A percentile compares a stretch with the other conserved stretches of the same genome.
Conservation (phyloP, 2,888 invertebrate species). For the Tinea semifulvella region DNA sequence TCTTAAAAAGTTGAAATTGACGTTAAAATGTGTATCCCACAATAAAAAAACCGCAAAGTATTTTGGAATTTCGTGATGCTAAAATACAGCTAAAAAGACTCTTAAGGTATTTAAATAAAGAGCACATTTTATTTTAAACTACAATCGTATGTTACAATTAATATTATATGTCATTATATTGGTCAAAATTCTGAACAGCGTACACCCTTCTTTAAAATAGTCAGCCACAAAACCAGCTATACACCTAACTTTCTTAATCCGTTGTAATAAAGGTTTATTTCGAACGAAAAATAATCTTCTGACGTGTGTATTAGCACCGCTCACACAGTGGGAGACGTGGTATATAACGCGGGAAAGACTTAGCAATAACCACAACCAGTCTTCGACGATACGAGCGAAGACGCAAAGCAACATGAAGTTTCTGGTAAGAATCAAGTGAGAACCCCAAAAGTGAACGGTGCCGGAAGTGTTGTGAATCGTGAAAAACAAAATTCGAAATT, state of each 20-base stretch:
- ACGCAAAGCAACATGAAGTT: constrained; percentile 61
- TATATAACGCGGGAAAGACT: constrained; percentile 42
- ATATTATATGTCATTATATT: constrained; percentile 46
- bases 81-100: too few relatives aligned
- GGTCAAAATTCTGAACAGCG: background rate
- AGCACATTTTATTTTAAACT: too few relatives aligned
- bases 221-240: too few relatives aligned
- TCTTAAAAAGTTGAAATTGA: too few relatives aligned
- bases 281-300: too few relatives aligned
- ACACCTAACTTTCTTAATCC: too few relatives aligned
- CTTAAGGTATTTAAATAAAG: too few relatives aligned
- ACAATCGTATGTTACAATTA: constrained; percentile 16
- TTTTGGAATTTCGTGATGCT: too few relatives aligned
- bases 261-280: too few relatives aligned
- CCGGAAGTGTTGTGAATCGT: constrained; percentile 2
- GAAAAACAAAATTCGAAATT: background rate
- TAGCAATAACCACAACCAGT: constrained; percentile 54
- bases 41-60: too few relatives aligned
- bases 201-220: constrained; percentile 31
- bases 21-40: too few relatives aligned
- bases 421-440: constrained; percentile 43
- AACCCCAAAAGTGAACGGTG: constrained; percentile 23
- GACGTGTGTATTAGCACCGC: background rate
- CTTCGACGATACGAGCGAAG: constrained; percentile 55
- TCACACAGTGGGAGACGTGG: constrained; percentile 48